Evolutionary conservation across 1,140 invertebrate genomes (phyloP).

Genomic region (Oncopodura yosiiana): DNA sequence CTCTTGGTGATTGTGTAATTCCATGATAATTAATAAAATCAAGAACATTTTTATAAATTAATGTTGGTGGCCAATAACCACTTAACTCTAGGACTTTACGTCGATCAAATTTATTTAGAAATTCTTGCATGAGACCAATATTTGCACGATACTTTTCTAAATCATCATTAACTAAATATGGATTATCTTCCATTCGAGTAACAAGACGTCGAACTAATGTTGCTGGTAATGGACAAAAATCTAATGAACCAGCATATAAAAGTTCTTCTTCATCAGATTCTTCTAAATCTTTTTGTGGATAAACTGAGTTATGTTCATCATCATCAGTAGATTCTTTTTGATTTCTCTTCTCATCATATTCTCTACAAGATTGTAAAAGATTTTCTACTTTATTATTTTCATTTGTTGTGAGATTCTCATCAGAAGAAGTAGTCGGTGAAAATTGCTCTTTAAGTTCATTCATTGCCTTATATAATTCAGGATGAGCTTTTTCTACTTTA

Average conservation of each 20-base stretch:
- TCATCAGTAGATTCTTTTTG: background rate
- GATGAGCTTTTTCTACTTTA: too few species aligned
- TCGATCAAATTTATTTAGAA: slow-evolving; percentile 15
- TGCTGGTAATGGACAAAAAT: slow-evolving; percentile 12
- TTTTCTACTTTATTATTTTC: too few species aligned
- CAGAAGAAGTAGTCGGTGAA: too few species aligned
- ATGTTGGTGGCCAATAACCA: slow-evolving; percentile 18
- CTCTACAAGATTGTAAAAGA: too few species aligned
- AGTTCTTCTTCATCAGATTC: background rate
- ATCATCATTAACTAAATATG: slow-evolving; percentile 15
- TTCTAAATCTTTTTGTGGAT: background rate
- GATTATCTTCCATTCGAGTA: slow-evolving; percentile 22
- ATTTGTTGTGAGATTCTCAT: too few species aligned
- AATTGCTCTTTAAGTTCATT: too few species aligned
- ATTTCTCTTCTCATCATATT: background rate
- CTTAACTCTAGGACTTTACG: slow-evolving; percentile 24
- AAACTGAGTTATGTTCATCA: background rate
- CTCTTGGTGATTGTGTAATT: slow-evolving; percentile 6
- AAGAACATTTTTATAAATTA: slow-evolving; percentile 14
- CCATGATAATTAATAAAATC: slow-evolving; percentile 14
- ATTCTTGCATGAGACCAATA: slow-evolving; percentile 16
- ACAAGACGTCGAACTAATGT: slow-evolving; percentile 17
- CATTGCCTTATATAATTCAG: too few species aligned
- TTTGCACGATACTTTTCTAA: slow-evolving; percentile 12
- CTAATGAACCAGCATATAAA: background rate